Evolutionary conservation across 2,113 vertebrate genomes (phyloP).

Genomic region (Balaeniceps rex): DNA sequence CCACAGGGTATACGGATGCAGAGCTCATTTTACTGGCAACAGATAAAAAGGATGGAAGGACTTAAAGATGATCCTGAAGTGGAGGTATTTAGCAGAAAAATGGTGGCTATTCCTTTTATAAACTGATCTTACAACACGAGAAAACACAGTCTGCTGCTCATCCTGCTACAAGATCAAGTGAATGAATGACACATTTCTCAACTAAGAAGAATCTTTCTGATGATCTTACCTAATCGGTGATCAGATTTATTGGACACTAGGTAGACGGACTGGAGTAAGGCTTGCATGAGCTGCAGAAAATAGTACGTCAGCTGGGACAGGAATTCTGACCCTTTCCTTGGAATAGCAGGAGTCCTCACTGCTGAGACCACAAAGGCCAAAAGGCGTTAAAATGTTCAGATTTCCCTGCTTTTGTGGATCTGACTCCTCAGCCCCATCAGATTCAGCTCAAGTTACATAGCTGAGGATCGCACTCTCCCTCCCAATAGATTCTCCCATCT

Average conservation of each 20-base stretch:
- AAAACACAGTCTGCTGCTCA: background rate
- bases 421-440: background rate
- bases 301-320: background rate
- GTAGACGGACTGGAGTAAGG: background rate
- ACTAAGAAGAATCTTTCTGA: background rate
- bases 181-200: background rate
- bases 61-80: background rate
- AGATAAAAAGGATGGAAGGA: background rate
- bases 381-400: background rate
- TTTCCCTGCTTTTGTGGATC: background rate
- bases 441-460: background rate
- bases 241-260: too few relatives aligned
- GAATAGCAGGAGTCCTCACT: background rate
- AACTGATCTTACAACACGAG: background rate
- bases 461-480: background rate
- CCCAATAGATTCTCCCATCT: background rate
- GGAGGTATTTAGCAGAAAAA: background rate
- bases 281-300: background rate
- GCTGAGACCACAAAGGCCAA: background rate
- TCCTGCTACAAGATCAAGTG: background rate
- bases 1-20: background rate
- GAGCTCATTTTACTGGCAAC: background rate
- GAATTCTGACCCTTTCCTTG: background rate
- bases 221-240: background rate
- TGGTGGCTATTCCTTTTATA: background rate